Percentiles rank a stretch among this genome's conserved stretches.
Evolutionary conservation across 2,888 invertebrate species (phyloP).

Genomic region (Synanthedon myopaeformis): DNA sequence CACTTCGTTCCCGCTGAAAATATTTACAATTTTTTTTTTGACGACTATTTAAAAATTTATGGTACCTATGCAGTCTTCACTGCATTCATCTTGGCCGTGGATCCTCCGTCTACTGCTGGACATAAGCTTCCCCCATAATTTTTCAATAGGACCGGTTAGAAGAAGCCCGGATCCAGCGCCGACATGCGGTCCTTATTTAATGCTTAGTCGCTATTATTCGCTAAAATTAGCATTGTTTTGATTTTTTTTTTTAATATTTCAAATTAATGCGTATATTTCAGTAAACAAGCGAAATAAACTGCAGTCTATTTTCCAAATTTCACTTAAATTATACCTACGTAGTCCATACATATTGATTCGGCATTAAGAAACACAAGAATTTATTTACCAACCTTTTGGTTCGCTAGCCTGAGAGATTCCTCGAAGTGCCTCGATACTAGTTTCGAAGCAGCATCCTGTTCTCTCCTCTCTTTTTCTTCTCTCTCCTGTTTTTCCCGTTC

Average conservation of each 20-base stretch:
- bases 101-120: too few relatives aligned
- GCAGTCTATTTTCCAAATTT: too few relatives aligned
- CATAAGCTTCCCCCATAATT: too few relatives aligned
- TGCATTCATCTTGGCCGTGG: neutral
- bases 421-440: constrained; percentile 91
- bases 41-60: neutral
- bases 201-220: neutral
- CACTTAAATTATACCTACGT: too few relatives aligned
- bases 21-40: constrained; percentile 5
- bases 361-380: too few relatives aligned
- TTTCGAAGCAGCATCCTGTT: constrained; percentile 80
- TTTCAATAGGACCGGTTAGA: too few relatives aligned
- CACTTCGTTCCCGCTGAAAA: constrained; percentile 60
- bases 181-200: neutral
- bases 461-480: constrained; percentile 71
- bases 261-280: too few relatives aligned
- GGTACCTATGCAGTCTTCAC: too few relatives aligned
- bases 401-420: constrained; percentile 79
- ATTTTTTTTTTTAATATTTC: too few relatives aligned
- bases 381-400: constrained; percentile 74
- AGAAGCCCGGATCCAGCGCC: neutral
- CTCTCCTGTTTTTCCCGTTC: constrained; percentile 65
- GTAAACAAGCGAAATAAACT: too few relatives aligned
- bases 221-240: neutral
- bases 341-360: too few relatives aligned